These are phyloP conservation scores for Xerus rutilus DNA, from an alignment of 2,797 vertebrate species.

Conservation along the genomic window DNA sequence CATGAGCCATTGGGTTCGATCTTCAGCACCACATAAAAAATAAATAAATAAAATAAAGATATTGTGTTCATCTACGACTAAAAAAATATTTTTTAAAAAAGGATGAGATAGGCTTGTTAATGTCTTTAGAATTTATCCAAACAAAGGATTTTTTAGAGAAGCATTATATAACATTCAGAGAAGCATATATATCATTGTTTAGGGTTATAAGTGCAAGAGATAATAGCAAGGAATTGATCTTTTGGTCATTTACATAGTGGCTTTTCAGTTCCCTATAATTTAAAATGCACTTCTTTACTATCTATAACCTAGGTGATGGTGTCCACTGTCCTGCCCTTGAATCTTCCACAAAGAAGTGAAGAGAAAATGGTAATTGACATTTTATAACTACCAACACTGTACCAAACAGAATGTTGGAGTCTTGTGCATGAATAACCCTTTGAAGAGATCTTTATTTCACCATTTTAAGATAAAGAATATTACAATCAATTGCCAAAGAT, in stretches of 20 bases:
- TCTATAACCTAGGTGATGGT: background rate
- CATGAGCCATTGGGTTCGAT: no score
- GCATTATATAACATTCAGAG: background rate
- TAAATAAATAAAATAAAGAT: no score
- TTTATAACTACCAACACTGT: background rate
- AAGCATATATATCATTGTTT: background rate
- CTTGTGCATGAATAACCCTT: background rate
- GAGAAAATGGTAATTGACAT: background rate
- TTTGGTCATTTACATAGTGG: conserved; percentile 1
- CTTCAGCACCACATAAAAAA: no score
- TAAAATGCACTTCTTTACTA: conserved; percentile 21
- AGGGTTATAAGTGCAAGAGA: background rate
- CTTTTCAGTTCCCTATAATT: background rate
- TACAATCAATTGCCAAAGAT: conserved; percentile 14
- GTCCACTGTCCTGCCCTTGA: background rate
- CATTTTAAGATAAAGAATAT: conserved; percentile 51
- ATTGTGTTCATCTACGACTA: no score
- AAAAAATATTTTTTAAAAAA: no score
- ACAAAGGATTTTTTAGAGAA: conserved; percentile 28
- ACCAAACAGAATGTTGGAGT: background rate
- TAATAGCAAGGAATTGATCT: background rate
- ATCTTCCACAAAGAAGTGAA: background rate
- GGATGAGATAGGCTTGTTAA: background rate
- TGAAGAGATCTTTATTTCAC: conserved; percentile 16
- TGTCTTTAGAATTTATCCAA: background rate